Conservation (phyloP, 2,888 invertebrate species). For the Stratiomys singularior region DNA sequence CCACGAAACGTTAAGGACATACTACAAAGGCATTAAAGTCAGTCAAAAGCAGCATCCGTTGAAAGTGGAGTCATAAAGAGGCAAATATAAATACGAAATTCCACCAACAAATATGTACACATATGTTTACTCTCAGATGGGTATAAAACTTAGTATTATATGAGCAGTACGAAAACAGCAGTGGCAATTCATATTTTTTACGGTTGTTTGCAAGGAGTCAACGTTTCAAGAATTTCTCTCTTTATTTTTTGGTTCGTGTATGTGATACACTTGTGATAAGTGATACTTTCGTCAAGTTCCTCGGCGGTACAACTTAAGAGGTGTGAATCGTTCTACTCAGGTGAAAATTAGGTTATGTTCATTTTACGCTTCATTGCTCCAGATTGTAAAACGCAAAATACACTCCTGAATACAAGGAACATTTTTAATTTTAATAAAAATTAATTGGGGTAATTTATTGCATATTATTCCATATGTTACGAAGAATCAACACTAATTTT, state of each 20-base stretch:
- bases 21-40: conserved; percentile 26
- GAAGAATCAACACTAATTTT: too few species aligned
- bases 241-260: neutral
- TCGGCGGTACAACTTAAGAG: neutral
- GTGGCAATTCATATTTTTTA: conserved; percentile 10
- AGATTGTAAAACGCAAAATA: too few species aligned
- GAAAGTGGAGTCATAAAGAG: conserved; percentile 31
- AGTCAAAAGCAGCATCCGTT: conserved; percentile 22
- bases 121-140: too few species aligned
- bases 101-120: too few species aligned
- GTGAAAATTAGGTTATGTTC: too few species aligned
- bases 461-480: too few species aligned
- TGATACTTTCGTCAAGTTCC: neutral
- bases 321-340: too few species aligned
- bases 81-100: neutral
- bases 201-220: neutral
- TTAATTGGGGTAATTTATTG: too few species aligned
- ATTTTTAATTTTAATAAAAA: too few species aligned
- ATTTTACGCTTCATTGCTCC: too few species aligned
- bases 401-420: too few species aligned
- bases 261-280: neutral
- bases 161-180: neutral
- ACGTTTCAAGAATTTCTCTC: neutral
- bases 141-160: too few species aligned
- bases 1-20: conserved; percentile 36